Evolutionary conservation across 1,140 invertebrate species (phyloP), one percentile per base, ranked within the genome.

Genomic region (Anadara kagoshimensis): DNA sequence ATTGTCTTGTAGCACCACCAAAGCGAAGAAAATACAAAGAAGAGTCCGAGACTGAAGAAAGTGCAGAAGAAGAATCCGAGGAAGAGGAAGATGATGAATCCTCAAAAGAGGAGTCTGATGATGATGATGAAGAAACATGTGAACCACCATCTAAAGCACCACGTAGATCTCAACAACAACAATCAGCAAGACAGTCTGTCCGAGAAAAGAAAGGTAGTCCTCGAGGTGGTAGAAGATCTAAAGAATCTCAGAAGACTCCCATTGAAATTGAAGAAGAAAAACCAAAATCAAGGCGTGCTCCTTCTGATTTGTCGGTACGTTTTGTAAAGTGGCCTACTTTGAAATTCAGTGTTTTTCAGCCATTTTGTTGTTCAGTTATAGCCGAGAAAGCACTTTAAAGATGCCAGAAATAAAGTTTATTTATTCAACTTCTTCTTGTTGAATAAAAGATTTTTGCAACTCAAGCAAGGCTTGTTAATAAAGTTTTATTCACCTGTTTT

Each of bases 291-390:
- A 65, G 82, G 20, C 62, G 84, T 58, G 81, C 83, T 12, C 84
- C 84, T 0, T 86, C 84, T n/a, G 84, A 86, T 74, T 69, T 86
- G 20, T 86, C 84, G n/a, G 83, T 86, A 71, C 73, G 85, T 78
- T 22, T 7, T 26, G 11, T 43, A 11, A 8, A n/a, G 11, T 14
- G 12, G 5, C 14, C 14, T n/a, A n/a, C n/a, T n/a, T n/a, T 45
- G 10, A 14, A 12, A 68, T n/a, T 11, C 14, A 16, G 36, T 36
- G 61, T 45, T 61, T 8, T 41, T n/a, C n/a, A n/a, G n/a, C n/a
- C n/a, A n/a, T n/a, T n/a, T n/a, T n/a, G n/a, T n/a, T n/a, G n/a
- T n/a, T n/a, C n/a, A n/a, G n/a, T n/a, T n/a, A n/a, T n/a, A n/a
- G n/a, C n/a, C n/a, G n/a, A n/a, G n/a, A n/a, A n/a, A n/a, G n/a